Percentiles rank a stretch among this genome's conserved stretches.
phyloP scores from a whole-genome alignment of 2,888 invertebrate genomes.

The Xiphydria camelus region DNA sequence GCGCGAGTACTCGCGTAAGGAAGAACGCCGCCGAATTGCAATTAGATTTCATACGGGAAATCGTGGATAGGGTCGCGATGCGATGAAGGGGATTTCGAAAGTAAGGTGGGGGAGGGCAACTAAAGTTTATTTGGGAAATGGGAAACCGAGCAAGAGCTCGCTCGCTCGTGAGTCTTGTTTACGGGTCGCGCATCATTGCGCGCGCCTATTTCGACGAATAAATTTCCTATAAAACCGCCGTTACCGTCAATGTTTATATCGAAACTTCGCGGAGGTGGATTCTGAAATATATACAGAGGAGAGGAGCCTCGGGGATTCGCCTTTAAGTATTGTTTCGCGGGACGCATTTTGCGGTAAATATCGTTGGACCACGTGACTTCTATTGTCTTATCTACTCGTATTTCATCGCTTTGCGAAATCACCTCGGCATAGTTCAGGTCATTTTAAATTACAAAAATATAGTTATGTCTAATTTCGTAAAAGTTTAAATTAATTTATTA shows the following conservation, averaged over 20 bases:
- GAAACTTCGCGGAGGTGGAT: slow-evolving; percentile 34
- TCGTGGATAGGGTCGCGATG: no score
- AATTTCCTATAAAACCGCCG: slow-evolving; percentile 49
- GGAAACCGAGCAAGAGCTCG: neutral
- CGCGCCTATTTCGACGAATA: slow-evolving; percentile 39
- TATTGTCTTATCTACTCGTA: no score
- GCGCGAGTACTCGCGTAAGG: no score
- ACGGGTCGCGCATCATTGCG: slow-evolving; percentile 51
- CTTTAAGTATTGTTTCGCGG: slow-evolving; percentile 4
- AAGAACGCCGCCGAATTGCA: no score
- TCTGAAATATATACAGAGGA: slow-evolving; percentile 35
- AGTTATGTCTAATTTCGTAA: no score
- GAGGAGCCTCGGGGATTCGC: slow-evolving; percentile 1
- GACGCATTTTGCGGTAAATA: neutral
- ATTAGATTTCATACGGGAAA: no score
- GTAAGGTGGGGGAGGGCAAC: no score
- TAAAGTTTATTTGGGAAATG: slow-evolving; percentile 22
- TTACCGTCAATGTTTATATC: slow-evolving; percentile 50
- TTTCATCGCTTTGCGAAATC: no score
- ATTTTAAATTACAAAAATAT: no score
- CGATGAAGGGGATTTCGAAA: no score
- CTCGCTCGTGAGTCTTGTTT: slow-evolving; percentile 41
- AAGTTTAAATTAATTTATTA: no score
- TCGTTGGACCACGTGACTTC: neutral
- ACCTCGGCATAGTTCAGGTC: no score